Percentiles rank a stretch among this genome's conserved stretches.
Conservation (phyloP, 2,797 vertebrate genomes). For the Knipowitschia caucasica region DNA sequence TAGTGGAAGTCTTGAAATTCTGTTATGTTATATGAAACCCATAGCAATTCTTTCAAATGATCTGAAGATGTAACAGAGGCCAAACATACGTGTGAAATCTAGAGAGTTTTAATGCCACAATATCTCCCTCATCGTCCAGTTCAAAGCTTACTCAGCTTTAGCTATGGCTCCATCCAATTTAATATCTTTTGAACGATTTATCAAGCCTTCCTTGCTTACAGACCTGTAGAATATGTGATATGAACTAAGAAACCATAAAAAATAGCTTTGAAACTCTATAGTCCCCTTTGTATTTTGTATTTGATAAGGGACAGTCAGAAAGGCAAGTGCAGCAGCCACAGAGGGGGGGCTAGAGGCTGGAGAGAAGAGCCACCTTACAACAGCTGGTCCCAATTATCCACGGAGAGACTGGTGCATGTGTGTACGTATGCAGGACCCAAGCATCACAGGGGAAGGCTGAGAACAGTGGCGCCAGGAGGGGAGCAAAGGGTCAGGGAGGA, state of each 20-base stretch:
- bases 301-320: slow-evolving; percentile 51
- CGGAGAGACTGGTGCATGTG: slow-evolving; percentile 58
- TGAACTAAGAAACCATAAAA: neutral
- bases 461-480: slow-evolving; percentile 81
- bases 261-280: neutral
- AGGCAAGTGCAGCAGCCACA: slow-evolving; percentile 73
- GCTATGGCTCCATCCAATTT: too few species aligned
- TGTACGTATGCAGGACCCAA: slow-evolving; percentile 37
- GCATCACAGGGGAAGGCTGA: slow-evolving; percentile 64
- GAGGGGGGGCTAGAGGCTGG: slow-evolving; percentile 51
- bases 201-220: too few species aligned
- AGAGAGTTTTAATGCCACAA: too few species aligned
- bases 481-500: slow-evolving; percentile 81
- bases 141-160: too few species aligned
- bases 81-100: too few species aligned
- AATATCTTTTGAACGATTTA: too few species aligned
- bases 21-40: too few species aligned
- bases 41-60: too few species aligned
- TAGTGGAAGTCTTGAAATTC: too few species aligned
- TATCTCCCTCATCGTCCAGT: too few species aligned
- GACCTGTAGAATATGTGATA: too few species aligned
- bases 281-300: neutral
- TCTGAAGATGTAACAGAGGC: too few species aligned
- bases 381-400: slow-evolving; percentile 83
- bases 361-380: slow-evolving; percentile 81